Evolutionary conservation across 2,888 invertebrate species (phyloP), one percentile per base, ranked within the genome.

Genomic region (Archaeoteleia sp.): DNA sequence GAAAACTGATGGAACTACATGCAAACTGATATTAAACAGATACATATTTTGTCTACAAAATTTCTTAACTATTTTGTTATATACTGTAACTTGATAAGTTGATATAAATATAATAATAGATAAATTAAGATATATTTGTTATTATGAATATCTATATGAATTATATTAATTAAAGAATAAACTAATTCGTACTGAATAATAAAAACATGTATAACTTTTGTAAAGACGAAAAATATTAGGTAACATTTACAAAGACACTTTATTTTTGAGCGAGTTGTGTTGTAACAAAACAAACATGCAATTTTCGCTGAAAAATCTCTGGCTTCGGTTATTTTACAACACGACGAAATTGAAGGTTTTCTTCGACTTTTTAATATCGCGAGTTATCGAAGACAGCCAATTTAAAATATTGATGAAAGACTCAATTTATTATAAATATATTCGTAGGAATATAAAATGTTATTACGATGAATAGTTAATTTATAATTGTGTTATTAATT

Each of bases 291-390:
- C 9, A 13, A 42, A 13, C 60, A 30, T 42, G 49, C 20, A 40
- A 40, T 43, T 42, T 60, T 15, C 25, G 17, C 34, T 4, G 13
- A 23, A 51, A 51, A 43, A 7, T 43, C 37, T 51, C 34, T 30
- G 8, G 57, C 57, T 25, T 12, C 43, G n/a, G 43, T 13, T 15
- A 30, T 49, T 49, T 58, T 58, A 58, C 27, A 42, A 49, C 34
- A n/a, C n/a, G n/a, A 29, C 13, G 32, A 49, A 58, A 58, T 58
- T 58, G 42, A 58, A 58, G 48, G 40, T 49, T 34, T 58, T 46
- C 37, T n/a, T 35, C 14, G 7, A 15, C 43, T 35, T 35, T 42
- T 58, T 49, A 58, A 42, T 20, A 6, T 14, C 25, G 29, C 7
- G 9, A 20, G 17, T 58, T 49, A 48, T 58, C 34, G 48, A 9